A percentile compares a stretch with the other conserved stretches of the same genome.
Evolutionary conservation across 2,888 invertebrate genomes (phyloP).

Genomic region (Syrista parreyssii): DNA sequence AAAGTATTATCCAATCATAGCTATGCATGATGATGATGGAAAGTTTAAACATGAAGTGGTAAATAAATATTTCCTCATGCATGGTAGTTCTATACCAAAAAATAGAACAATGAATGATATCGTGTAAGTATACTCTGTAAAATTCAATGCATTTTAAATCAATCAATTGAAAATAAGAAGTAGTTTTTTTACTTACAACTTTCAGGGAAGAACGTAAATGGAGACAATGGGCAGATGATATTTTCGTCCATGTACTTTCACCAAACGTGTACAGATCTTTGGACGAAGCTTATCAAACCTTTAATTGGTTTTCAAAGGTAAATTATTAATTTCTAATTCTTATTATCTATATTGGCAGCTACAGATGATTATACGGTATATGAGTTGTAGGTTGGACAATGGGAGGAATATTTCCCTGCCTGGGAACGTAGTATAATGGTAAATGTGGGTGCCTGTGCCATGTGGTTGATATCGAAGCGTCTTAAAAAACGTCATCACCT

Average conservation of each 20-base stretch:
- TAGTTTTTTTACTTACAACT: conserved; percentile 1
- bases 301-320: conserved; percentile 90
- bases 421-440: conserved; percentile 90
- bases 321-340: conserved; percentile 21
- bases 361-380: conserved; percentile 7
- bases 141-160: background rate
- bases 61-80: conserved; percentile 91
- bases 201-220: conserved; percentile 91
- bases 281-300: conserved; percentile 88
- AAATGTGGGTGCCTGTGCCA: conserved; percentile 91
- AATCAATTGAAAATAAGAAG: background rate
- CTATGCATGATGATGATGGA: conserved; percentile 76
- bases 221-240: conserved; percentile 94
- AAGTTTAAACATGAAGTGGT: conserved; percentile 79
- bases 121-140: conserved; percentile 67
- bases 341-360: background rate
- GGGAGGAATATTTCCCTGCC: conserved; percentile 87
- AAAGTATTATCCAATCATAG: conserved; percentile 81
- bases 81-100: conserved; percentile 71
- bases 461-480: conserved; percentile 92
- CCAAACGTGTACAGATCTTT: conserved; percentile 95
- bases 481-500: conserved; percentile 87
- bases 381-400: conserved; percentile 78
- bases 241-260: conserved; percentile 91
- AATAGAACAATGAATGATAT: conserved; percentile 69